Conservation (phyloP, 2,888 invertebrate genomes). For the Eristalis arbustorum region DNA sequence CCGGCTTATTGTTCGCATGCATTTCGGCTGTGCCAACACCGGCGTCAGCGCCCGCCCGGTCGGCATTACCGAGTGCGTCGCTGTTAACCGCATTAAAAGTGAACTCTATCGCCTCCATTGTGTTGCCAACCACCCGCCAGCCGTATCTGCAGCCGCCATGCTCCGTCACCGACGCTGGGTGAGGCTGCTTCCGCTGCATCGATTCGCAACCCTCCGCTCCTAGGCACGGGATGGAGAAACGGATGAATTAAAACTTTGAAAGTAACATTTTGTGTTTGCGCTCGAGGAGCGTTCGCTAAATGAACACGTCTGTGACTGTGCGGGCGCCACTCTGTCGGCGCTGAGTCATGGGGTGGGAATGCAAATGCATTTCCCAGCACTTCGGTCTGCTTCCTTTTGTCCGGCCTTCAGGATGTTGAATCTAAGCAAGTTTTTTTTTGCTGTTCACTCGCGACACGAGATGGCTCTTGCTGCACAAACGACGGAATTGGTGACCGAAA, state of each 20-base stretch:
- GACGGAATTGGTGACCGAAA: conserved; percentile 3
- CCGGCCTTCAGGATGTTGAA: neutral
- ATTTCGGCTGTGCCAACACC: neutral
- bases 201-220: neutral
- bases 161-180: neutral
- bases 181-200: neutral
- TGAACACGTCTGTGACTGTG: neutral
- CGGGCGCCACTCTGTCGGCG: neutral
- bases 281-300: conserved; percentile 15
- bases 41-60: neutral
- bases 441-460: conserved; percentile 17
- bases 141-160: conserved; percentile 34
- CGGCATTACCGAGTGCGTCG: neutral
- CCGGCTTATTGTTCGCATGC: conserved; percentile 13
- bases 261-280: conserved; percentile 37
- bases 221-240: neutral
- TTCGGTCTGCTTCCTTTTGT: neutral
- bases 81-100: conserved; percentile 25
- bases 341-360: neutral
- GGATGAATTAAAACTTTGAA: conserved; percentile 37
- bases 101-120: conserved; percentile 32
- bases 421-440: neutral
- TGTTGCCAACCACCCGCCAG: conserved; percentile 31
- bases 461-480: conserved; percentile 26
- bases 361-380: conserved; percentile 27